phyloP scores from a whole-genome alignment of 2,113 vertebrate genomes.

The Thalassoma bifasciatum region DNA sequence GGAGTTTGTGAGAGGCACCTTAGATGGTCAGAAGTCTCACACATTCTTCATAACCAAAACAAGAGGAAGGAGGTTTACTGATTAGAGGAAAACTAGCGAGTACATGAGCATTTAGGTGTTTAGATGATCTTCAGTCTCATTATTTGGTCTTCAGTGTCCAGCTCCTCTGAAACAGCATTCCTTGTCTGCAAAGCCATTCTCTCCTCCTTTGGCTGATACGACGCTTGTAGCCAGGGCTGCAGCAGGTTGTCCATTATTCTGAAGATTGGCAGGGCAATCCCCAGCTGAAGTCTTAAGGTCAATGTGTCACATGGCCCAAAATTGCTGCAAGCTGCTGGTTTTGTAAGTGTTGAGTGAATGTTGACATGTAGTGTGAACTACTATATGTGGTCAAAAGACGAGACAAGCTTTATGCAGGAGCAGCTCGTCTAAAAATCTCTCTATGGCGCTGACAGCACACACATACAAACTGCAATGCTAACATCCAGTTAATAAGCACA shows the following conservation, averaged over 20 bases:
- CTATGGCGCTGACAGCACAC: background rate
- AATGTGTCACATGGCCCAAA: background rate
- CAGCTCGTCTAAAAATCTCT: background rate
- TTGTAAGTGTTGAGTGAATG: background rate
- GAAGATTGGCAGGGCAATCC: too few relatives aligned
- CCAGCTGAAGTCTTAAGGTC: background rate
- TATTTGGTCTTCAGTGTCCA: too few relatives aligned
- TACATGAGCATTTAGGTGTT: background rate
- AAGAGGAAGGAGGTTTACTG: too few relatives aligned
- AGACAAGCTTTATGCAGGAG: background rate
- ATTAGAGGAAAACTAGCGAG: background rate
- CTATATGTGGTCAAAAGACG: background rate
- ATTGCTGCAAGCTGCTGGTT: background rate
- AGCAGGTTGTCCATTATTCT: too few relatives aligned
- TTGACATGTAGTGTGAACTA: background rate
- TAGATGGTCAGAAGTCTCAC: too few relatives aligned
- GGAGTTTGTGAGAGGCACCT: too few relatives aligned
- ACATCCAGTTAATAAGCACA: background rate
- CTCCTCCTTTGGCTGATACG: background rate
- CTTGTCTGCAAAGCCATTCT: background rate
- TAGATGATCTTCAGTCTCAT: background rate
- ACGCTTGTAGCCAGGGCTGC: too few relatives aligned
- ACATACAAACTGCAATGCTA: background rate
- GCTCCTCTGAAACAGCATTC: background rate
- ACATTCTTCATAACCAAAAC: background rate